These are phyloP conservation scores for Electrophaes corylata DNA, from an alignment of 2,888 invertebrate species.

Conservation along the genomic window DNA sequence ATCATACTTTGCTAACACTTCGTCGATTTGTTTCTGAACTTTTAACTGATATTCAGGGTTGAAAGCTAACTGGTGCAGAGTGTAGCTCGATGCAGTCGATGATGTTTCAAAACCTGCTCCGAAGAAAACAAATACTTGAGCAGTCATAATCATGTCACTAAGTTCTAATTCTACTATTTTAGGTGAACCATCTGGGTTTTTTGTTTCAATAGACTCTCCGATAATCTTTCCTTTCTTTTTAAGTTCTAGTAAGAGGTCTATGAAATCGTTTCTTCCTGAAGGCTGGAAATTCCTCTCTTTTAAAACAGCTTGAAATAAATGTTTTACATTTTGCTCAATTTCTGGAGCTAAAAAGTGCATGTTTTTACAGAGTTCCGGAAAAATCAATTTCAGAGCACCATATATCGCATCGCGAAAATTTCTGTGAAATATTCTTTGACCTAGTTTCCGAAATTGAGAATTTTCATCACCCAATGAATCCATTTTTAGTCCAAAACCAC, in stretches of 20 bases:
- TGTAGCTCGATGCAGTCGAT: constrained; percentile 75
- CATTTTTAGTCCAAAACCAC: constrained; percentile 74
- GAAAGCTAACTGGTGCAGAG: constrained; percentile 75
- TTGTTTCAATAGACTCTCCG: constrained; percentile 67
- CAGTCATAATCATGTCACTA: constrained; percentile 63
- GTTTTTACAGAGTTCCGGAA: constrained; percentile 67
- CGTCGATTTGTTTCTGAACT: constrained; percentile 72
- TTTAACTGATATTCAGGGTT: constrained; percentile 73
- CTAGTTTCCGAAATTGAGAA: constrained; percentile 68
- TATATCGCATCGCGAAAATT: constrained; percentile 56
- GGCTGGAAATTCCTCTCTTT: constrained; percentile 64
- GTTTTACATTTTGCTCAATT: constrained; percentile 58
- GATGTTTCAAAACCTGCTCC: constrained; percentile 83
- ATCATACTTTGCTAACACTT: constrained; percentile 60
- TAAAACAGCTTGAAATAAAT: constrained; percentile 60
- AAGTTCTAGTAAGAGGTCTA: constrained; percentile 69
- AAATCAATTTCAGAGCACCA: constrained; percentile 61
- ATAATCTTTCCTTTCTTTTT: constrained; percentile 66
- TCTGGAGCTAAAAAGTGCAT: constrained; percentile 59
- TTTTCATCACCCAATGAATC: constrained; percentile 66
- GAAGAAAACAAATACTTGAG: constrained; percentile 76
- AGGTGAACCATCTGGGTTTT: constrained; percentile 60
- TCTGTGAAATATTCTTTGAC: constrained; percentile 67
- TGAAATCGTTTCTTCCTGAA: constrained; percentile 71
- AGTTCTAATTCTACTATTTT: constrained; percentile 63